Evolutionary conservation across 2,888 invertebrate genomes (phyloP).

Genomic region (Noctua janthe): DNA sequence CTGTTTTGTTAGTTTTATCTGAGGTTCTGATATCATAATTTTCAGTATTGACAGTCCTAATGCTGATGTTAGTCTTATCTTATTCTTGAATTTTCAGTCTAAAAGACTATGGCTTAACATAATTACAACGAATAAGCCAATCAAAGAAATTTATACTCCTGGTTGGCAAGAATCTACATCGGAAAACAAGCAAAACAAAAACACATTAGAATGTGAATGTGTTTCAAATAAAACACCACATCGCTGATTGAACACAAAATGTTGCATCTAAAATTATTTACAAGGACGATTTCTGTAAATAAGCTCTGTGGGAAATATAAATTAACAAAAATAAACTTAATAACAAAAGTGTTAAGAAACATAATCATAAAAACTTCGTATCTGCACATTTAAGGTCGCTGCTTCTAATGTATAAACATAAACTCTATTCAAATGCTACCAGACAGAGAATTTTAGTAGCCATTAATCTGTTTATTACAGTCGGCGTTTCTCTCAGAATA

Average conservation of each 20-base stretch:
- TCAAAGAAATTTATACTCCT: neutral
- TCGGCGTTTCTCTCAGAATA: conserved; percentile 40
- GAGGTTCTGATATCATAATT: neutral
- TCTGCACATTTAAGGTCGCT: conserved; percentile 44
- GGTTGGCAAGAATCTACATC: neutral
- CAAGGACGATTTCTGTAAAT: conserved; percentile 49
- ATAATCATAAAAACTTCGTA: conserved; percentile 30
- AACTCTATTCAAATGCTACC: conserved; percentile 27
- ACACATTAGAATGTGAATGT: neutral
- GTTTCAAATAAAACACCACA: conserved; percentile 4
- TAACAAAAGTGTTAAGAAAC: conserved; percentile 27
- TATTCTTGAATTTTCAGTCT: neutral
- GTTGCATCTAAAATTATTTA: conserved; percentile 35
- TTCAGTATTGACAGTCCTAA: neutral
- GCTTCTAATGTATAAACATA: conserved; percentile 19
- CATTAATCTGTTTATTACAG: conserved; percentile 52
- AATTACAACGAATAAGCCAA: neutral
- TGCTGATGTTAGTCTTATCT: neutral
- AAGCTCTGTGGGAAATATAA: conserved; percentile 12
- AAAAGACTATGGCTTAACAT: neutral
- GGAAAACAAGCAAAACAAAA: conserved; percentile 2
- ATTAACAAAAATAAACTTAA: conserved; percentile 31
- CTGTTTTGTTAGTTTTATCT: neutral
- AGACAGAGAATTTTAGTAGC: conserved; percentile 55
- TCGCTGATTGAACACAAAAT: conserved; percentile 19